phyloP scores from a whole-genome alignment of 2,888 invertebrate species.

The Hirtodrosophila histrioides region DNA sequence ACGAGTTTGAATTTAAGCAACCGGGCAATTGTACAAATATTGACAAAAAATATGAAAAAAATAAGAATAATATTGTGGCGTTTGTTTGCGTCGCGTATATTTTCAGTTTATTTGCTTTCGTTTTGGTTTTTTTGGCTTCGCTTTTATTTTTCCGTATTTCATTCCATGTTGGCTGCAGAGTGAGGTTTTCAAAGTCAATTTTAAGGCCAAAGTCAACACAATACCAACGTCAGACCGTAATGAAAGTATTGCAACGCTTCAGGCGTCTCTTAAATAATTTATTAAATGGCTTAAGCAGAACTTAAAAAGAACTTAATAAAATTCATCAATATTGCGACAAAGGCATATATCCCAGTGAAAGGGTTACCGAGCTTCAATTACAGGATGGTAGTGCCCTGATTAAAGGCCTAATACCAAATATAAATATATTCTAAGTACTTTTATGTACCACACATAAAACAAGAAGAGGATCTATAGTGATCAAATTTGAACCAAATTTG shows the following conservation, averaged over 20 bases:
- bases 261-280: constrained; percentile 5
- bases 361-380: too few relatives aligned
- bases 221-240: background rate
- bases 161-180: constrained; percentile 2
- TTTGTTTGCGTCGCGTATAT: constrained; percentile 34
- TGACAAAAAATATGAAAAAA: constrained; percentile 19
- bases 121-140: constrained; percentile 20
- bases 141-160: background rate
- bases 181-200: constrained; percentile 31
- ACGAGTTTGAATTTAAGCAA: constrained; percentile 24
- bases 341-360: too few relatives aligned
- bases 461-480: too few relatives aligned
- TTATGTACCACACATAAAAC: too few relatives aligned
- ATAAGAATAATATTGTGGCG: constrained; percentile 9
- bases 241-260: constrained; percentile 21
- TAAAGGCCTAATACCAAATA: too few relatives aligned
- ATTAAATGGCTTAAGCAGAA: background rate
- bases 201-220: constrained; percentile 36
- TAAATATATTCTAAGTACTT: too few relatives aligned
- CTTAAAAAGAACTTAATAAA: too few relatives aligned
- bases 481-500: too few relatives aligned
- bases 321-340: too few relatives aligned
- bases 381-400: too few relatives aligned
- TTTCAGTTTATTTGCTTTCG: constrained; percentile 23
- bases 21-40: constrained; percentile 64